Percentiles rank a stretch among this genome's conserved stretches.
phyloP scores from a whole-genome alignment of 2,888 invertebrate genomes.

The Xylota segnis region DNA sequence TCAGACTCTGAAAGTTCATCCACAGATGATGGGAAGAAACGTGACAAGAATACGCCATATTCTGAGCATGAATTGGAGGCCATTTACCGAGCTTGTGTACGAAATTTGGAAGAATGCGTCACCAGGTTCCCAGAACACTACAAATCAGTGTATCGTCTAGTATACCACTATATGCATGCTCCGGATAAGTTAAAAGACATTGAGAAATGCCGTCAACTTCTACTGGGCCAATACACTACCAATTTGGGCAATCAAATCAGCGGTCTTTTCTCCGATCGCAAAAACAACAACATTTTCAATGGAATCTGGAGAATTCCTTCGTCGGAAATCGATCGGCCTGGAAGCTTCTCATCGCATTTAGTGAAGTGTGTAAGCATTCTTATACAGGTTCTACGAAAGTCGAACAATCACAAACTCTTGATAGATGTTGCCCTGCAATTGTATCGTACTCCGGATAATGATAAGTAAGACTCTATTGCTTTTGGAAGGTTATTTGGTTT shows the following conservation, averaged over 20 bases:
- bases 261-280: slow-evolving; percentile 94
- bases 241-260: slow-evolving; percentile 88
- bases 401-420: slow-evolving; percentile 92
- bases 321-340: slow-evolving; percentile 95
- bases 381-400: slow-evolving; percentile 91
- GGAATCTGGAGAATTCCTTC: slow-evolving; percentile 97
- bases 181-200: slow-evolving; percentile 88
- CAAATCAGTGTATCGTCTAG: slow-evolving; percentile 95
- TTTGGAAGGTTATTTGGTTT: neutral
- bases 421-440: slow-evolving; percentile 92
- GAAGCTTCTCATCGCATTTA: slow-evolving; percentile 96
- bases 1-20: slow-evolving; percentile 84
- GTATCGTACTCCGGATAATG: slow-evolving; percentile 92
- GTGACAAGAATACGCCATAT: slow-evolving; percentile 78
- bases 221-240: slow-evolving; percentile 89
- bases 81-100: slow-evolving; percentile 89
- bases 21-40: slow-evolving; percentile 78
- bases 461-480: slow-evolving; percentile 87
- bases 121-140: slow-evolving; percentile 95
- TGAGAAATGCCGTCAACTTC: slow-evolving; percentile 89
- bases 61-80: slow-evolving; percentile 82
- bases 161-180: slow-evolving; percentile 92
- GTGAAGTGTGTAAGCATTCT: slow-evolving; percentile 92
- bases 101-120: slow-evolving; percentile 93
- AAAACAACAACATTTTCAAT: slow-evolving; percentile 94